phyloP scores from a whole-genome alignment of 2,888 invertebrate species.

The Tinea trinotella region DNA sequence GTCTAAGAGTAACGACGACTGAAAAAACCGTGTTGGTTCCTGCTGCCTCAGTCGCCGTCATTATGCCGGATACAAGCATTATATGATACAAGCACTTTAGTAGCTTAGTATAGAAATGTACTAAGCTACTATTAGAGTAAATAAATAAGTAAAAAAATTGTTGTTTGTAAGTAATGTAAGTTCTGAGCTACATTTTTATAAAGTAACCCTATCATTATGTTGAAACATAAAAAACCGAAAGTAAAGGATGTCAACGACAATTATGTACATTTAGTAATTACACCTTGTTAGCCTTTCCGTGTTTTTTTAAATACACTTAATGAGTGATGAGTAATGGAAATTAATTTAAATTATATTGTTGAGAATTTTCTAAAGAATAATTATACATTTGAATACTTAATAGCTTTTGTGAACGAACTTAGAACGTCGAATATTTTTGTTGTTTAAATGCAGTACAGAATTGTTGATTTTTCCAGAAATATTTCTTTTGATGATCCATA shows the following conservation, averaged over 20 bases:
- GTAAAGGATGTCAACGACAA: conserved; percentile 56
- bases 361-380: not conserved
- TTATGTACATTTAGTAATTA: conserved; percentile 51
- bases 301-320: conserved; percentile 34
- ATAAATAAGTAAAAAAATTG: no score
- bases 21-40: no score
- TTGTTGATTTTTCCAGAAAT: no score
- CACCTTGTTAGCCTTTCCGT: conserved; percentile 48
- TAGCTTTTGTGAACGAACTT: not conserved
- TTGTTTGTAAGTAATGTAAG: not conserved
- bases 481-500: not conserved
- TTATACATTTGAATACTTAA: not conserved
- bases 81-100: no score
- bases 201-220: conserved; percentile 49
- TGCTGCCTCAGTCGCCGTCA: no score
- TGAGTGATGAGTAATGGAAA: conserved; percentile 41
- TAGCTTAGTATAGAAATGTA: no score
- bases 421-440: no score
- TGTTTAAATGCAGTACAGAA: not conserved
- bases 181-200: conserved; percentile 19
- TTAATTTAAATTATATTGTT: conserved; percentile 36
- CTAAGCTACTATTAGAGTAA: no score
- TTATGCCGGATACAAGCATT: no score
- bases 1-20: no score
- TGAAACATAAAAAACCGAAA: conserved; percentile 18